Percentiles rank a stretch among this genome's conserved stretches.
phyloP scores from a whole-genome alignment of 2,888 invertebrate species.

The Archips crataeganus region DNA sequence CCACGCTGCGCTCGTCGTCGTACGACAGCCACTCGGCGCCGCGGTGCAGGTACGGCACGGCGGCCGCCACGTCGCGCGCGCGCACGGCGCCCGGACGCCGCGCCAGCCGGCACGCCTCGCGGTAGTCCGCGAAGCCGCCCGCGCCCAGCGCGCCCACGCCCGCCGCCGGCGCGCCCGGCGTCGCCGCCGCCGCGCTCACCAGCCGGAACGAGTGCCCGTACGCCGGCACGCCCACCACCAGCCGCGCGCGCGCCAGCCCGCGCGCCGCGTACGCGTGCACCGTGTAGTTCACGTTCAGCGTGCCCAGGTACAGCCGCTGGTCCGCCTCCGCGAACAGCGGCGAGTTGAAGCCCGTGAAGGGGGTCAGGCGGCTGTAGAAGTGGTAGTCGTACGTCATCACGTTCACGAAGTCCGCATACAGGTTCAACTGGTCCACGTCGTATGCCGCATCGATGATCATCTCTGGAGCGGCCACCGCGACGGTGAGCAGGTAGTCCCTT shows the following conservation, averaged over 20 bases:
- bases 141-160: conserved; percentile 87
- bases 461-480: conserved; percentile 93
- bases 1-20: conserved; percentile 90
- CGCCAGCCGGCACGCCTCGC: conserved; percentile 89
- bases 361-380: conserved; percentile 90
- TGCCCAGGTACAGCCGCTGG: conserved; percentile 88
- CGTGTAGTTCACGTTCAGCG: conserved; percentile 93
- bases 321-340: conserved; percentile 88
- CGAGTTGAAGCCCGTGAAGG: conserved; percentile 94
- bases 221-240: conserved; percentile 94
- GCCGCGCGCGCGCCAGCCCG: conserved; percentile 91
- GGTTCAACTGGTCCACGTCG: conserved; percentile 91
- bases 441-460: conserved; percentile 91
- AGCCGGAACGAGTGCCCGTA: conserved; percentile 93
- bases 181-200: conserved; percentile 88
- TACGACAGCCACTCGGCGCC: conserved; percentile 93
- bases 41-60: conserved; percentile 91
- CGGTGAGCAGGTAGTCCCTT: conserved; percentile 87
- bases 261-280: conserved; percentile 90
- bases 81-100: conserved; percentile 46
- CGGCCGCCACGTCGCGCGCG: conserved; percentile 87
- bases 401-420: conserved; percentile 94
- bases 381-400: conserved; percentile 98
- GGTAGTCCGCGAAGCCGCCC: conserved; percentile 90
- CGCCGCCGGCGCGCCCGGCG: conserved; percentile 88